phyloP scores from a whole-genome alignment of 2,113 vertebrate genomes.

The Malurus melanocephalus region DNA sequence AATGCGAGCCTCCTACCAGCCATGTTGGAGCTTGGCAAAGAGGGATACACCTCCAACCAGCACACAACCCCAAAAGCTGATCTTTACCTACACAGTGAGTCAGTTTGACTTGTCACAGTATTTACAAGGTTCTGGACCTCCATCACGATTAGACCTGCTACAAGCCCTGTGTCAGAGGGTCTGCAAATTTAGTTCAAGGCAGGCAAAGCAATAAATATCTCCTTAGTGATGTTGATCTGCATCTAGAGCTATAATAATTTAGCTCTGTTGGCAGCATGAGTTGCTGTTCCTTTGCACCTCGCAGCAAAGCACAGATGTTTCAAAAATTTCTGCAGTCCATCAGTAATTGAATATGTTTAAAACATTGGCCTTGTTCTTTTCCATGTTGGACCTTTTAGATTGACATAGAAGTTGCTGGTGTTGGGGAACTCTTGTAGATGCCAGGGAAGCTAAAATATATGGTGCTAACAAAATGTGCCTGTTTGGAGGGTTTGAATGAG shows the following conservation, averaged over 20 bases:
- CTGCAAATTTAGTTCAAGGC: not conserved
- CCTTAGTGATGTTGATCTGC: not conserved
- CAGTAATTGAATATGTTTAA: not conserved
- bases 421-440: not conserved
- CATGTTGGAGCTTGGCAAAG: not conserved
- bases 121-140: not conserved
- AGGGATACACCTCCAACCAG: not conserved
- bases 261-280: not conserved
- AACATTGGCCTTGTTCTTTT: not conserved
- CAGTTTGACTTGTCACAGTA: not conserved
- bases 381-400: not conserved
- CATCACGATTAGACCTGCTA: not conserved
- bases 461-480: not conserved
- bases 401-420: not conserved
- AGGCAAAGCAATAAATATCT: not conserved
- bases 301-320: not conserved
- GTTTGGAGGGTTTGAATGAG: not conserved
- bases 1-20: not conserved
- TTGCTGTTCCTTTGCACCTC: not conserved
- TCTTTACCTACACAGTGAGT: not conserved
- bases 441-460: not conserved
- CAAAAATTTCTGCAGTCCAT: not conserved
- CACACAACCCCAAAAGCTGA: not conserved
- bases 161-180: not conserved
- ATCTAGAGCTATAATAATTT: not conserved